These are phyloP conservation scores for Tenthredo mesomela DNA, from an alignment of 2,888 invertebrate genomes.

Conservation along the genomic window DNA sequence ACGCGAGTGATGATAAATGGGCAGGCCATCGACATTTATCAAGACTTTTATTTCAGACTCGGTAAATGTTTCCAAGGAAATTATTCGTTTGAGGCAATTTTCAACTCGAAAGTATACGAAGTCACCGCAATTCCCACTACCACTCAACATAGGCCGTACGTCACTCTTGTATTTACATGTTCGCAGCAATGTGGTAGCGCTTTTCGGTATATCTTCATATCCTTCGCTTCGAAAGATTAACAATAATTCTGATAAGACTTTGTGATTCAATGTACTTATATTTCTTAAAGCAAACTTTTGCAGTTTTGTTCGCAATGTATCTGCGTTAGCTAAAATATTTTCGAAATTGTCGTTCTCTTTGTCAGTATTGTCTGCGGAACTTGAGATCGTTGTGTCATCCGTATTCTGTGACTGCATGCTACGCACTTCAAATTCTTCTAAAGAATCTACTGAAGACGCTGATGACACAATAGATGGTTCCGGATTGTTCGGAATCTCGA, in stretches of 20 bases:
- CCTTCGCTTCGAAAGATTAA: slow-evolving; percentile 9
- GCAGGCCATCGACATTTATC: slow-evolving; percentile 60
- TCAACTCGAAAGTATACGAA: not conserved
- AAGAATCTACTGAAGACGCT: not conserved
- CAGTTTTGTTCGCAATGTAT: not conserved
- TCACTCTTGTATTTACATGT: not conserved
- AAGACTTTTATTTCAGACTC: slow-evolving; percentile 25
- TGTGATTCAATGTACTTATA: slow-evolving; percentile 17
- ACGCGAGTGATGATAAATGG: slow-evolving; percentile 59
- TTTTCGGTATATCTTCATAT: not conserved
- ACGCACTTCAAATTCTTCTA: not conserved
- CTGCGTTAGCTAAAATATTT: not conserved
- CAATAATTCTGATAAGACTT: slow-evolving; percentile 8
- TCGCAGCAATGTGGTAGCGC: not conserved
- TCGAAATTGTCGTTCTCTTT: not conserved
- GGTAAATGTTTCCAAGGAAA: not conserved
- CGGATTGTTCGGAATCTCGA: not conserved
- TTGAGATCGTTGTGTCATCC: not conserved
- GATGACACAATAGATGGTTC: not conserved
- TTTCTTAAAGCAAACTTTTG: slow-evolving; percentile 18
- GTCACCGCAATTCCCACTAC: not conserved
- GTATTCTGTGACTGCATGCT: not conserved
- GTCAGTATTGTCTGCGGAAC: not conserved
- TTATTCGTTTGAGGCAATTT: not conserved
- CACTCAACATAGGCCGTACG: slow-evolving; percentile 7